Percentiles rank a stretch among this genome's conserved stretches.
These are phyloP conservation scores for Deladenus siricidicola DNA, from an alignment of 2,888 invertebrate genomes.

Conservation along the genomic window DNA sequence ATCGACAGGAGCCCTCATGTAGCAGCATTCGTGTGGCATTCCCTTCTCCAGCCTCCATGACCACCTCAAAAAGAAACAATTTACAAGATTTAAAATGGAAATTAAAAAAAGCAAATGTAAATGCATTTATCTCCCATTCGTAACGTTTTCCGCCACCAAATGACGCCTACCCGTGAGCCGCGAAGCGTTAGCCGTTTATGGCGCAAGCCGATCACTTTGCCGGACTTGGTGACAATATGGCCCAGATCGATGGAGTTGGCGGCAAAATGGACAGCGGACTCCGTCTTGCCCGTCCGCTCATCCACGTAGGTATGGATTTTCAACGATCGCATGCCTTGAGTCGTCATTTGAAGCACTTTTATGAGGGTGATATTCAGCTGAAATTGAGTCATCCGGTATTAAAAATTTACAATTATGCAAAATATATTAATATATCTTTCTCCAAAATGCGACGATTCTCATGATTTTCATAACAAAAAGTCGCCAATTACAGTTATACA, in stretches of 20 bases:
- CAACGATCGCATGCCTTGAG: slow-evolving; percentile 40
- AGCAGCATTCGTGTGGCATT: slow-evolving; percentile 37
- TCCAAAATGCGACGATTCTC: too few species aligned
- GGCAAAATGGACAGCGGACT: slow-evolving; percentile 43
- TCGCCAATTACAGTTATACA: not conserved
- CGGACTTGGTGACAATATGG: slow-evolving; percentile 38
- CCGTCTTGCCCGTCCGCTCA: slow-evolving; percentile 20
- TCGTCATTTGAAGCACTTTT: slow-evolving; percentile 38
- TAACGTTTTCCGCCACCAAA: not conserved
- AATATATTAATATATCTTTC: not conserved
- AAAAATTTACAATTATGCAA: not conserved
- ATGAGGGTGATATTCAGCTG: slow-evolving; percentile 45
- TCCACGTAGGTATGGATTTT: slow-evolving; percentile 33
- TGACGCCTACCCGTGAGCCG: slow-evolving; percentile 31
- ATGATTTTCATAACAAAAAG: too few species aligned
- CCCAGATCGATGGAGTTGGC: slow-evolving; percentile 45
- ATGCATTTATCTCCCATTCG: not conserved
- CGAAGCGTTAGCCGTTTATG: slow-evolving; percentile 32
- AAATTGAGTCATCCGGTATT: slow-evolving; percentile 1
- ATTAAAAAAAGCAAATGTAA: not conserved
- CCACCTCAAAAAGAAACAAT: slow-evolving; percentile 28
- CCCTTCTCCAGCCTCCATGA: slow-evolving; percentile 31
- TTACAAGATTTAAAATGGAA: too few species aligned
- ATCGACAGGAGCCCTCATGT: slow-evolving; percentile 39
- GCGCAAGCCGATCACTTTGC: slow-evolving; percentile 39